Conservation (phyloP, 2,797 vertebrate genomes). For the Scleropages formosus region DNA sequence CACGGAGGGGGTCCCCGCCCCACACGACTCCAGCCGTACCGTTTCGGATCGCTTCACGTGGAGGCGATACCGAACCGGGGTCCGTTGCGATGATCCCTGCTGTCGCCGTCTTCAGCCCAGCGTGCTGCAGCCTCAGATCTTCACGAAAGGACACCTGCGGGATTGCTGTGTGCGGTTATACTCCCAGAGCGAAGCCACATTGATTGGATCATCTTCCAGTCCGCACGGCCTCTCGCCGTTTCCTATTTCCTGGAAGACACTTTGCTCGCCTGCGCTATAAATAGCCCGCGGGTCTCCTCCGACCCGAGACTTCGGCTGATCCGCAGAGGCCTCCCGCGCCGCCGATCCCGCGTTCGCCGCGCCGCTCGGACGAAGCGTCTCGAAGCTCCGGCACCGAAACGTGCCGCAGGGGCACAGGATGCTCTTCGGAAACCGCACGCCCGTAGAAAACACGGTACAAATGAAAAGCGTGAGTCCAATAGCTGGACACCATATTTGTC, state of each 20-base stretch:
- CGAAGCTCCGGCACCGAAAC: background rate
- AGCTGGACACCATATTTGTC: no score
- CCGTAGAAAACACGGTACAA: background rate
- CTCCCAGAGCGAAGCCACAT: constrained; percentile 43
- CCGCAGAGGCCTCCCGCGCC: background rate
- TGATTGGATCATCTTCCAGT: constrained; percentile 48
- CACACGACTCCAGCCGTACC: background rate
- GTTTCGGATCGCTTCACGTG: background rate
- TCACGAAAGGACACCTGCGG: constrained; percentile 34
- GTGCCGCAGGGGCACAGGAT: background rate
- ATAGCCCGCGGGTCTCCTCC: background rate
- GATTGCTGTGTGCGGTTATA: constrained; percentile 43
- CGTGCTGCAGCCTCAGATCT: constrained; percentile 35
- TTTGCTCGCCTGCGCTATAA: constrained; percentile 20
- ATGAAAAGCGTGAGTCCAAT: no score
- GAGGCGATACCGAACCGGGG: background rate
- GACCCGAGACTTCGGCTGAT: no score
- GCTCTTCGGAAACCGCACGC: background rate
- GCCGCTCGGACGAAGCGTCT: background rate
- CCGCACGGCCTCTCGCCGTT: constrained; percentile 39
- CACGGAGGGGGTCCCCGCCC: no score
- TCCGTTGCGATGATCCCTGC: constrained; percentile 33
- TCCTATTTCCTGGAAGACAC: constrained; percentile 36
- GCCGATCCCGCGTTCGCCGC: background rate
- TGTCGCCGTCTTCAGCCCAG: constrained; percentile 47